Base-by-base conservation (phyloP, 2,113 vertebrate species). In the Oenanthe oenanthe region DNA sequence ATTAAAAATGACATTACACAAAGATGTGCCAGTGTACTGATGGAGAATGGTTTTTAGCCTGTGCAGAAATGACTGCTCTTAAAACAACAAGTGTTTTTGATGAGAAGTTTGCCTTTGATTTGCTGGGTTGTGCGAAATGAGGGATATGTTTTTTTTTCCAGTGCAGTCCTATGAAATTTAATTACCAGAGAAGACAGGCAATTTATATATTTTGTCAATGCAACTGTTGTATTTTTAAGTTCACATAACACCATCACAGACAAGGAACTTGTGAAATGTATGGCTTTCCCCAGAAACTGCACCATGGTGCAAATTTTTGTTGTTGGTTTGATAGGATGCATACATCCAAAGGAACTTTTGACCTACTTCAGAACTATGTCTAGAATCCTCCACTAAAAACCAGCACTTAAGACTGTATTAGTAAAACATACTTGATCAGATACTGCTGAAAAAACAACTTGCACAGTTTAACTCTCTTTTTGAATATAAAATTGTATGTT, bases 261-360 rank as follows among this genome's bases (percentile, higher is more conserved):
- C 62, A 79, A 80, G n/a, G 12, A 89, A 73, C 83, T 93, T 92
- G 13, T 34, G 76, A 96, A 75, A 94, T 57, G 21, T 79, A 76
- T 91, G 68, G 16, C 56, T 92, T 82, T 94, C 38, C 15, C 57
- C 84, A 10, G 13, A 97, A 88, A 93, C 15, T 95, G 50, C 14
- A 87, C 74, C 79, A 87, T 9, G 53, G 20, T 66, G 53, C 32
- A 36, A 68, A 56, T 77, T 66, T 84, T 81, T 86, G 26, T 63
- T 93, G 20, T 80, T 70, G 8, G 17, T 84, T 80, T 80, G 9
- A 60, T 89, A 72, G 66, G 50, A 76, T 67, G 22, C 50, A 60
- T 18, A 36, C 10, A 91, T 94, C 72, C 76, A 94, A 95, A 95
- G 36, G 36, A 67, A 92, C 71, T 96, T 83, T 91, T 89, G 78